Base-by-base conservation (phyloP, 2,797 vertebrate species). In the Tachyglossus aculeatus region DNA sequence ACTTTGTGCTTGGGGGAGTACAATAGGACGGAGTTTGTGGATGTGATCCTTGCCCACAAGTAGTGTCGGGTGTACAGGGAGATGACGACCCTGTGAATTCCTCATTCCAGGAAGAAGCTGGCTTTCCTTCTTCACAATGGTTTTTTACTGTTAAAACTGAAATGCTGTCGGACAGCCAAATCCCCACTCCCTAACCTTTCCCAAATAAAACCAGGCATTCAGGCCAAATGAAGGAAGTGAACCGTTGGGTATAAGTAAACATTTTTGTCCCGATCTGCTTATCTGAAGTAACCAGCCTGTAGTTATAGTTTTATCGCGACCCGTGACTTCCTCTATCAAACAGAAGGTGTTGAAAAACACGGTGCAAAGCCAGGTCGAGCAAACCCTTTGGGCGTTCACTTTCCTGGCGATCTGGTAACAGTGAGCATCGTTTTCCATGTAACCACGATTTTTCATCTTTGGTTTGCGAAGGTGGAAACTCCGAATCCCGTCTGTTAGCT, bases 221-320 rank as follows among this genome's bases (percentile, higher is more conserved):
- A 2, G 32, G 70, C 50, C 75, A 82, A 87, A 82, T 66, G 64
- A 70, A 80, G 71, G 54, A 60, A 80, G 33, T 82, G 78, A 86
- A 86, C 33, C 85, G 61, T 52, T 71, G 71, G 86, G 85, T 80
- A n/a, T n/a, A 77, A 68, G 64, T 51, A 82, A 88, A 74, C 43
- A 37, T 72, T 88, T 89, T 81, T 85, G 81, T 88, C 68, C 80
- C 71, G 56, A 3, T 58, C 70, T 47, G 67, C 62, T 90, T 88
- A 89, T 84, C 81, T 88, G 86, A 88, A 77, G 58, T 79, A 73
- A 78, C 80, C 80, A 82, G 84, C 71, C 77, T 66, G 71, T 56
- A 71, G 74, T 41, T 67, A 64, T 70, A 48, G 78, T 81, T 81
- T 74, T 72, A 72, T 82, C 22, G 4, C 44, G 69, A 77, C 5